These are phyloP conservation scores for Chalcosyrphus nemorum DNA, from an alignment of 2,888 invertebrate genomes.

Conservation along the genomic window DNA sequence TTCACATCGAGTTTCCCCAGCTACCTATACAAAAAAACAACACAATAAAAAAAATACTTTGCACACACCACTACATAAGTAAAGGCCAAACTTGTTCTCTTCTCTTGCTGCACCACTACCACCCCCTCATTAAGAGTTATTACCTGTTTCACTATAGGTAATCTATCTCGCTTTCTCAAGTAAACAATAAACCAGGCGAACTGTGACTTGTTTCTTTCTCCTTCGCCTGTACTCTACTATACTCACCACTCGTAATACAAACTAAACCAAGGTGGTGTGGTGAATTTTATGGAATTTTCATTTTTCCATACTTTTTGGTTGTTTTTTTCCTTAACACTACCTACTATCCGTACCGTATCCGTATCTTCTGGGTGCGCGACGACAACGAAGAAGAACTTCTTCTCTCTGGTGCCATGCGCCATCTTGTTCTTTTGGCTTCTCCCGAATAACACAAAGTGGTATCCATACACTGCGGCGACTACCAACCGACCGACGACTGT, in stretches of 20 bases:
- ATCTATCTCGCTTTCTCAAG: constrained; percentile 26
- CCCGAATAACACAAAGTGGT: constrained; percentile 59
- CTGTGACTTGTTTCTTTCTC: background rate
- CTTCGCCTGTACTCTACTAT: background rate
- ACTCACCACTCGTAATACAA: background rate
- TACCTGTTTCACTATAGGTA: constrained; percentile 30
- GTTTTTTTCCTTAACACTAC: background rate
- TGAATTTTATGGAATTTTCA: constrained; percentile 2
- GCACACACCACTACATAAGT: constrained; percentile 33
- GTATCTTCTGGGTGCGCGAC: constrained; percentile 20
- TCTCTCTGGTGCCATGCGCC: constrained; percentile 52
- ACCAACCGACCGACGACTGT: too few species aligned
- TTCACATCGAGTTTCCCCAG: constrained; percentile 11
- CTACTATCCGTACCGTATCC: too few species aligned
- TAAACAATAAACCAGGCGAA: constrained; percentile 48
- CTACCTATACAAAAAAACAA: background rate
- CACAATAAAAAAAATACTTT: background rate
- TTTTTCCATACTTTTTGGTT: constrained; percentile 11
- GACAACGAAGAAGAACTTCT: constrained; percentile 65
- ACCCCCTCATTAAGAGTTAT: background rate
- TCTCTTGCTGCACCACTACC: constrained; percentile 16
- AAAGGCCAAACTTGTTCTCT: constrained; percentile 46
- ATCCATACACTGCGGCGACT: constrained; percentile 48
- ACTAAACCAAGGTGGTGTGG: constrained; percentile 14
- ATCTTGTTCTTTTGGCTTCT: constrained; percentile 68